Percentiles rank a stretch among this genome's conserved stretches.
Evolutionary conservation across 2,113 vertebrate genomes (phyloP).

Genomic region (Pygoscelis adeliae): DNA sequence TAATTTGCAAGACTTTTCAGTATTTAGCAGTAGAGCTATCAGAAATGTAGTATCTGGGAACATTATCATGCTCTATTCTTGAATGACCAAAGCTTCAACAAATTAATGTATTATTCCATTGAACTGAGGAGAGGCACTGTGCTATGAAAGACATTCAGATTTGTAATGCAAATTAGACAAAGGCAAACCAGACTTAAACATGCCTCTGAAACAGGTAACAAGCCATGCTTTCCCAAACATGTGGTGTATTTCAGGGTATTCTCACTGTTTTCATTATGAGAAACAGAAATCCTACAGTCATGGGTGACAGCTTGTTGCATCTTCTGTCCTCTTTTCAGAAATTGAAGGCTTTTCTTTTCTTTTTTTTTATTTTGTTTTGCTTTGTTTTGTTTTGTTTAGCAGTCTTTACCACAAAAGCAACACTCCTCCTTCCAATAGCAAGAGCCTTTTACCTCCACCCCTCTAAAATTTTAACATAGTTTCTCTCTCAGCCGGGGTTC

Average conservation of each 20-base stretch:
- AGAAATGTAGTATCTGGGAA: not conserved
- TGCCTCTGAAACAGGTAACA: not conserved
- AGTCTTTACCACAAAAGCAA: accelerated
- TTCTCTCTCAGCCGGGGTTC: not conserved
- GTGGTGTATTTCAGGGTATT: not conserved
- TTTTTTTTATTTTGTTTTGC: not conserved
- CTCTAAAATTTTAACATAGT: not conserved
- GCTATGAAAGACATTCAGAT: not conserved
- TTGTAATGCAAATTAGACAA: not conserved
- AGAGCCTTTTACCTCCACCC: not conserved
- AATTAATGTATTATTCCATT: not conserved
- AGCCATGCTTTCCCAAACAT: not conserved
- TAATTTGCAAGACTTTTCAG: not conserved
- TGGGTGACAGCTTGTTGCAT: not conserved
- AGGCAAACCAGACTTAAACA: not conserved
- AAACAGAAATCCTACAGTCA: not conserved
- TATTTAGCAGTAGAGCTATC: not conserved
- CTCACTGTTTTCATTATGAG: not conserved
- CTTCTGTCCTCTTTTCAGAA: not conserved
- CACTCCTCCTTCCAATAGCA: not conserved
- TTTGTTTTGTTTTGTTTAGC: not conserved
- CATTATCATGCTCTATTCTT: not conserved
- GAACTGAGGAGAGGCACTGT: not conserved
- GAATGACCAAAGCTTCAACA: not conserved
- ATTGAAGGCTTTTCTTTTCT: not conserved